Conservation (phyloP, 2,113 vertebrate species). For the Hemibagrus wyckioides region DNA sequence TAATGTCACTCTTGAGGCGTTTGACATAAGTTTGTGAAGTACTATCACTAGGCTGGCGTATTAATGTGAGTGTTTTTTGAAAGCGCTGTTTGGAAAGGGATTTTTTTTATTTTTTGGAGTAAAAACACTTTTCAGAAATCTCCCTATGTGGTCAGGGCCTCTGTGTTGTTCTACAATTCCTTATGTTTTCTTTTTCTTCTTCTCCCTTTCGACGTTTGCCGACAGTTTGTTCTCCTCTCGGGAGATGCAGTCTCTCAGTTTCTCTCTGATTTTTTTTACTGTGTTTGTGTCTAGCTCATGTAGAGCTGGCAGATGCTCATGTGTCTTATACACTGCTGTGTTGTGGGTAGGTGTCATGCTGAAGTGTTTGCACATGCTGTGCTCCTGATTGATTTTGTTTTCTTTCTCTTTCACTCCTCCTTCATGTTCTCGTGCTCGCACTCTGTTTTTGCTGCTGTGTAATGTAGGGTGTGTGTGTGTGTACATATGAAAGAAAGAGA, state of each 20-base stretch:
- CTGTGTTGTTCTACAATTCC: background rate
- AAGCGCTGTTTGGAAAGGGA: background rate
- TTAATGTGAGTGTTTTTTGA: background rate
- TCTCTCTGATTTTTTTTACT: conserved; percentile 13
- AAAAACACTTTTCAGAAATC: background rate
- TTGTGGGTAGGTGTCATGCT: conserved; percentile 49
- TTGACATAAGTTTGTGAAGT: background rate
- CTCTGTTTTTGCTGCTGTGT: conserved; percentile 15
- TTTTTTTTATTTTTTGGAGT: background rate
- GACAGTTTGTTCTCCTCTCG: conserved; percentile 32
- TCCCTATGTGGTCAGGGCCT: background rate
- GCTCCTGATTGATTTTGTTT: conserved; percentile 48
- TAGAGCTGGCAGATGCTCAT: conserved; percentile 46
- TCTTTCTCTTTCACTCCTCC: conserved; percentile 3
- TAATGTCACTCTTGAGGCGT: background rate
- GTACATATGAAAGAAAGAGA: background rate
- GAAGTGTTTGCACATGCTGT: conserved; percentile 52
- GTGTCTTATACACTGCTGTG: conserved; percentile 39
- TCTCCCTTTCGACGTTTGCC: background rate
- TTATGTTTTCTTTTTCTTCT: background rate
- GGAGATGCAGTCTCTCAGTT: conserved; percentile 31
- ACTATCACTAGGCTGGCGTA: no score
- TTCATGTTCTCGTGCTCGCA: conserved; percentile 12
- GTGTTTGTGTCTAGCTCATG: conserved; percentile 39
- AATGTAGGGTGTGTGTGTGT: background rate